Conservation (phyloP, 1,140 invertebrate genomes). For the Agrilus planipennis region DNA sequence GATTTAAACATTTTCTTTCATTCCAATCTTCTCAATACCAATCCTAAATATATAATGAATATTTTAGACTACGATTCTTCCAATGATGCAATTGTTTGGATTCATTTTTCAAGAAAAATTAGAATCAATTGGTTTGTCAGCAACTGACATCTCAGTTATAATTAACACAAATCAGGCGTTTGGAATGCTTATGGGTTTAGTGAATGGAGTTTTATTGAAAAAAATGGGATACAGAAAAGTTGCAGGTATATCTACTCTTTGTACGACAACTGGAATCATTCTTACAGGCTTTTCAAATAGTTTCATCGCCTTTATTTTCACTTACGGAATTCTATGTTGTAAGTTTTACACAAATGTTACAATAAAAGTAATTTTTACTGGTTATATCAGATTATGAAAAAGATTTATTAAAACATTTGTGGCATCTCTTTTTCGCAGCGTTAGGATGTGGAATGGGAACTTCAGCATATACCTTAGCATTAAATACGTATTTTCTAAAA, state of each 20-base stretch:
- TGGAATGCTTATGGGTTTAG: constrained; percentile 44
- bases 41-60: too few relatives aligned
- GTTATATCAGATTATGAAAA: too few relatives aligned
- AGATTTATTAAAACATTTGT: too few relatives aligned
- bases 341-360: too few relatives aligned
- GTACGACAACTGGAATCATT: constrained; percentile 41
- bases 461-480: constrained; percentile 40
- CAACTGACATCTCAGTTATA: constrained; percentile 48
- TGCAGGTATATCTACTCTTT: constrained; percentile 40
- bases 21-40: too few relatives aligned
- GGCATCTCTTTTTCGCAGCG: constrained; percentile 32
- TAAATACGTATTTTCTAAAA: constrained; percentile 37
- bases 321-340: constrained; percentile 52
- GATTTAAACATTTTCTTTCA: too few relatives aligned
- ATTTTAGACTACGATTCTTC: constrained; percentile 47
- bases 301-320: constrained; percentile 45
- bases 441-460: constrained; percentile 45
- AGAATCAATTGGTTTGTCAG: constrained; percentile 40
- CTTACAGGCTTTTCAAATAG: constrained; percentile 43
- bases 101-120: constrained; percentile 52
- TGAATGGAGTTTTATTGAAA: constrained; percentile 52
- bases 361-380: too few relatives aligned
- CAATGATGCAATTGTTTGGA: constrained; percentile 53
- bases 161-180: constrained; percentile 53
- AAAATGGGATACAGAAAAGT: constrained; percentile 51